Evolutionary conservation across 2,113 vertebrate species (phyloP), one percentile per base, ranked within the genome.

Genomic region (Camelus bactrianus): DNA sequence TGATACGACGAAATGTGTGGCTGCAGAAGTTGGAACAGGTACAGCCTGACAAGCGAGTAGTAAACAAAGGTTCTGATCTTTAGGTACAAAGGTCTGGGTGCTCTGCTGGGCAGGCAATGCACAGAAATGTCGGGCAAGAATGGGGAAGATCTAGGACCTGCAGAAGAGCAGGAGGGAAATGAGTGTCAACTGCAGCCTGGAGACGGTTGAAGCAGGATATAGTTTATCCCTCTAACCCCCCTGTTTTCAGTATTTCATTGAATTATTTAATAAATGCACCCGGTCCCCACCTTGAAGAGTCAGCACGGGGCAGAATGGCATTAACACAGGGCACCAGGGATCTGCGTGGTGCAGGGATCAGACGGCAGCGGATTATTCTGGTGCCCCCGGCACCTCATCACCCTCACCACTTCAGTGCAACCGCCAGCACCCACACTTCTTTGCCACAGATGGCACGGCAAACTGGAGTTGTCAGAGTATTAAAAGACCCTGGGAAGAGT

Each of bases 381-480:
- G 54, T 10, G 19, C 5, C 56, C 30, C 4, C 24, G 0, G 0
- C 6, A 22, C 38, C 65, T 83, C 5, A 15, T 5, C 9, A 5
- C 32, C 46, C 10, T n/a, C 42, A 28, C 32, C 3, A 12, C 48
- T 3, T 46, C 32, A 5, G 2, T 10, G 20, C 28, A 8, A 32
- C 3, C 4, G 10, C 26, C 20, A 20, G 20, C 0, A 22, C 16
- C 58, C 32, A 6, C 4, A 2, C 8, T 2, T 22, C 50, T n/a
- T 19, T 50, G 30, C 50, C 46, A 6, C 20, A 42, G 60, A 42
- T 5, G 5, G 38, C 38, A 42, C 3, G 1, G 35, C 5, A 12
- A 56, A 22, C 15, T 12, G 10, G 54, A 62, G 30, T 15, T 72
- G 8, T 56, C 56, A 24, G 20, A 72, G n/a, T 28, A 52, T 35